Evolutionary conservation across 2,888 invertebrate species (phyloP), one percentile per base, ranked within the genome.

Genomic region (Hydropsyche betteni): DNA sequence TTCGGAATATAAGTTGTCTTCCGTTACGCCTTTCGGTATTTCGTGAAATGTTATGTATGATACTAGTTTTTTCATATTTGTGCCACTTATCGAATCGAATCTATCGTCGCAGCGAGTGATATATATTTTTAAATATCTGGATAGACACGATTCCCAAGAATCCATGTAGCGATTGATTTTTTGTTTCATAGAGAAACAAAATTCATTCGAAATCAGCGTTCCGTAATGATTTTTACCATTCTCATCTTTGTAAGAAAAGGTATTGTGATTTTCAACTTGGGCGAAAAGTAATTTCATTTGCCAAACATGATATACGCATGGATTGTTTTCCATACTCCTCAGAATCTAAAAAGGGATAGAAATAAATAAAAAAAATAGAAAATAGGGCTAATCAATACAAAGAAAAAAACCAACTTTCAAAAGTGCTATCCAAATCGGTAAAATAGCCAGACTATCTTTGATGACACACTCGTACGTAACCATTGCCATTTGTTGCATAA

Each of bases 391-490:
- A n/a, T 75, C 10, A 1, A 71, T 33, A 36, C 36, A 24, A 58
- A 61, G 7, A 74, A 38, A 68, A 4, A 12, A 38, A 51, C 12
- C 14, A 33, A 93, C 93, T 88, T 91, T 91, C 78, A 91, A 84
- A 77, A 92, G 86, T 0, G 90, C 89, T 3, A 93, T 86, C 89
- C 94, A 93, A 69, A 92, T 88, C 0, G 93, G 92, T 79, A 95
- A 83, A 16, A 93, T 89, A 81, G 91, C 91, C 81, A 94, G 85
- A 81, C 94, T 93, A 83, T 96, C 95, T 81, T 91, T 91, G 2
- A 93, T 90, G 0, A 94, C 91, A 74, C 94, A 94, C 82, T 95
- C 94, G 81, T 94, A 94, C 5, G 93, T 91, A 24, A 93, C 87
- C 83, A 91, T 89, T 64, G 90, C 89, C 70, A 94, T 83, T 5